Evolutionary conservation across 2,888 invertebrate genomes (phyloP).

Genomic region (Ferrisia virgata): DNA sequence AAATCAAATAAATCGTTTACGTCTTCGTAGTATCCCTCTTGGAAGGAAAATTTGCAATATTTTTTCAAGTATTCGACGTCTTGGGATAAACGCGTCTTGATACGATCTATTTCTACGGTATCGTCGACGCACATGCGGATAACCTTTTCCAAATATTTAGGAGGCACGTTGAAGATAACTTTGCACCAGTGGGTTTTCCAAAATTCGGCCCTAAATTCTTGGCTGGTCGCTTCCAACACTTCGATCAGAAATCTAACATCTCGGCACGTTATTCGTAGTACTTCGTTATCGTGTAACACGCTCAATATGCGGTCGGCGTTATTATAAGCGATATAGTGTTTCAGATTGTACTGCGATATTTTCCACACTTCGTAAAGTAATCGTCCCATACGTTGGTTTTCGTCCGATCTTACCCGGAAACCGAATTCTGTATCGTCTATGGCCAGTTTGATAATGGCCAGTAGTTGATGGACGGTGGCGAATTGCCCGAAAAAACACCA

Average conservation of each 20-base stretch:
- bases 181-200: neutral
- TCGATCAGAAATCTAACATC: neutral
- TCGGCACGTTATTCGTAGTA: neutral
- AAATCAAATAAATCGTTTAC: neutral
- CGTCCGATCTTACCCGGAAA: neutral
- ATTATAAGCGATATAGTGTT: neutral
- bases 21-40: neutral
- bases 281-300: neutral
- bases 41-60: neutral
- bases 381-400: neutral
- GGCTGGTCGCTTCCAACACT: neutral
- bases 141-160: neutral
- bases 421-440: neutral
- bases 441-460: neutral
- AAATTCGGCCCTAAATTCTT: neutral
- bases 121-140: neutral
- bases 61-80: neutral
- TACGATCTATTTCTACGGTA: neutral
- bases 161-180: neutral
- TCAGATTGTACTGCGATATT: neutral
- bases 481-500: neutral
- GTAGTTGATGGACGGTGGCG: neutral
- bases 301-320: neutral
- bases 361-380: neutral
- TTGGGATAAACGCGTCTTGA: neutral